Percentiles rank a stretch among this genome's conserved stretches.
Evolutionary conservation across 2,888 invertebrate species (phyloP).

Genomic region (Cantharis rufa): DNA sequence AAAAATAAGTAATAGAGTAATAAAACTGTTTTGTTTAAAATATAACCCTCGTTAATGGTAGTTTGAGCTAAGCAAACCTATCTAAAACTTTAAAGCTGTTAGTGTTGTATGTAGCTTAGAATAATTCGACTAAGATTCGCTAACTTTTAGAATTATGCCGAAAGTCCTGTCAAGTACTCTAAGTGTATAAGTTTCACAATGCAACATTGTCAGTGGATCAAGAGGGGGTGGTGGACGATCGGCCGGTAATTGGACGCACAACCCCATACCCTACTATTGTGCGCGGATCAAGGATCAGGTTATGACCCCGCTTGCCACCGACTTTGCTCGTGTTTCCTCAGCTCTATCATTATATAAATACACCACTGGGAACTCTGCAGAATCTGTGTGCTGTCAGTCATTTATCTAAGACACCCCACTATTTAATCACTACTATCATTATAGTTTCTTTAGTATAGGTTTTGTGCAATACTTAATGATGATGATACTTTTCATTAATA

Average conservation of each 20-base stretch:
- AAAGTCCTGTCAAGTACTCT: slow-evolving; percentile 32
- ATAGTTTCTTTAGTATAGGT: slow-evolving; percentile 37
- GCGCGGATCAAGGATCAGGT: slow-evolving; percentile 51
- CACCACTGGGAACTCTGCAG: slow-evolving; percentile 52
- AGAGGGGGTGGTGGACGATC: slow-evolving; percentile 32
- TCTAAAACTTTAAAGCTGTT: slow-evolving; percentile 26
- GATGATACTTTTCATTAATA: slow-evolving; percentile 3
- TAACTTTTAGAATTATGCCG: slow-evolving; percentile 35
- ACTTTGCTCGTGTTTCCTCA: slow-evolving; percentile 46
- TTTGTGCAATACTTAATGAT: slow-evolving; percentile 28
- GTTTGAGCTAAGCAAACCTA: slow-evolving; percentile 22
- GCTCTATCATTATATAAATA: slow-evolving; percentile 57
- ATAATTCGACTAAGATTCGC: slow-evolving; percentile 31
- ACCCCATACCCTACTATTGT: slow-evolving; percentile 39
- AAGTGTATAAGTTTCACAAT: slow-evolving; percentile 35
- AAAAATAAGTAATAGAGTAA: background rate
- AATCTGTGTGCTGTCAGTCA: slow-evolving; percentile 52
- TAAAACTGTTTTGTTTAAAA: slow-evolving; percentile 1
- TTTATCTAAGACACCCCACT: slow-evolving; percentile 55
- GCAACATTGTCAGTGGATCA: slow-evolving; percentile 33
- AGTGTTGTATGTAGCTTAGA: slow-evolving; percentile 27
- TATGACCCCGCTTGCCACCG: slow-evolving; percentile 50
- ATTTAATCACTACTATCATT: slow-evolving; percentile 56
- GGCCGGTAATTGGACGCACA: slow-evolving; percentile 41
- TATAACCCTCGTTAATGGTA: slow-evolving; percentile 13